Evolutionary conservation across 1,140 invertebrate genomes (phyloP).

Genomic region (Drosophila neocordata): DNA sequence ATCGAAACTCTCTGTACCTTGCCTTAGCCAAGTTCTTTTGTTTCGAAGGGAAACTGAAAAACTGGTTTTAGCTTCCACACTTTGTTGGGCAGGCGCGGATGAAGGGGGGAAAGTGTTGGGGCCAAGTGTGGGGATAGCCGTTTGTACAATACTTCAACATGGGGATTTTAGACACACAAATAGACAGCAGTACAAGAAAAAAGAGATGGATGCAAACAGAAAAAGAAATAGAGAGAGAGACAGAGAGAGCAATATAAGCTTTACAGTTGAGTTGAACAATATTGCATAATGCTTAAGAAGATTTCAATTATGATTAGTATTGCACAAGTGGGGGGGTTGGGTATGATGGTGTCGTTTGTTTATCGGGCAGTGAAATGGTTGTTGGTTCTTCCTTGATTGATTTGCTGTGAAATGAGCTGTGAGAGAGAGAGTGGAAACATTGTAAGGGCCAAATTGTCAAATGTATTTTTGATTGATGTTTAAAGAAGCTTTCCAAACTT

Average conservation of each 20-base stretch:
- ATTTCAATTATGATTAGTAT: constrained; percentile 58
- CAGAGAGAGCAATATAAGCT: background rate
- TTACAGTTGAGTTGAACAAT: constrained; percentile 36
- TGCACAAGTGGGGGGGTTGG: background rate
- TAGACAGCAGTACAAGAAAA: background rate
- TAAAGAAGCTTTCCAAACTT: background rate
- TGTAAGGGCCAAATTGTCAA: constrained; percentile 11
- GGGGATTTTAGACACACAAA: constrained; percentile 8
- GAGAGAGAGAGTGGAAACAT: constrained; percentile 6
- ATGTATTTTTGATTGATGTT: constrained; percentile 9
- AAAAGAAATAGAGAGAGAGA: background rate
- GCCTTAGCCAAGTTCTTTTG: constrained; percentile 46
- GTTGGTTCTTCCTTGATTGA: constrained; percentile 13
- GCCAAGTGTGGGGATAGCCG: constrained; percentile 4
- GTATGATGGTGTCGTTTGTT: background rate
- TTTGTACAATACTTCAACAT: constrained; percentile 6
- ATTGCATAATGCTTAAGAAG: constrained; percentile 55
- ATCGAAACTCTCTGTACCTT: constrained; percentile 23
- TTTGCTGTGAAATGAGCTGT: constrained; percentile 17
- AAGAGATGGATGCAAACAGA: background rate
- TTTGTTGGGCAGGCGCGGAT: background rate
- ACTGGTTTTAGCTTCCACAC: constrained; percentile 31
- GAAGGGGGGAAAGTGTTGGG: background rate
- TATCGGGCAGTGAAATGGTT: background rate
- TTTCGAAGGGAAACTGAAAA: constrained; percentile 50